Conservation (phyloP, 2,888 invertebrate species). For the Polyploca ridens region DNA sequence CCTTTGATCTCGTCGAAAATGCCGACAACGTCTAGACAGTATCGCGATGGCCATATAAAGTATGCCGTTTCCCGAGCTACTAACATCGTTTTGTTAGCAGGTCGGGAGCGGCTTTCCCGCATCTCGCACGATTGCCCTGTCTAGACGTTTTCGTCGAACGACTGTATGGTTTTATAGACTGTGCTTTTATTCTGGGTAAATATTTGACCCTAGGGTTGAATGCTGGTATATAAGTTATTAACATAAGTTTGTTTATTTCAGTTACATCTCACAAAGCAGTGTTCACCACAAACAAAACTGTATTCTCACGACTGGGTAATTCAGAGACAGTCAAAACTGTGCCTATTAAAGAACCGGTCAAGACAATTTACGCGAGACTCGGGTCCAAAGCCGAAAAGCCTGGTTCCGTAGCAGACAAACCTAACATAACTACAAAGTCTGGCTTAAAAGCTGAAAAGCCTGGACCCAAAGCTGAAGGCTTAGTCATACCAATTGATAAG, state of each 20-base stretch:
- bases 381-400: slow-evolving; percentile 56
- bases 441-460: slow-evolving; percentile 56
- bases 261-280: slow-evolving; percentile 57
- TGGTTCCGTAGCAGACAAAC: not conserved
- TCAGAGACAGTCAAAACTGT: slow-evolving; percentile 45
- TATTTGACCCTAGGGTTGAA: too few species aligned
- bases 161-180: too few species aligned
- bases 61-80: too few species aligned
- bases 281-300: slow-evolving; percentile 51
- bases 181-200: too few species aligned
- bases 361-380: slow-evolving; percentile 70
- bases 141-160: too few species aligned
- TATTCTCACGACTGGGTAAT: slow-evolving; percentile 73
- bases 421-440: not conserved
- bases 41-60: too few species aligned
- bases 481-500: slow-evolving; percentile 57
- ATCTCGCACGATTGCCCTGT: too few species aligned
- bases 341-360: slow-evolving; percentile 48
- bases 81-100: too few species aligned
- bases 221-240: too few species aligned
- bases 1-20: too few species aligned
- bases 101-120: too few species aligned
- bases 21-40: too few species aligned
- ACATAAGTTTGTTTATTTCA: slow-evolving; percentile 27
- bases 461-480: slow-evolving; percentile 44